Conservation (phyloP, 2,888 invertebrate genomes). For the Polyommatus icarus region DNA sequence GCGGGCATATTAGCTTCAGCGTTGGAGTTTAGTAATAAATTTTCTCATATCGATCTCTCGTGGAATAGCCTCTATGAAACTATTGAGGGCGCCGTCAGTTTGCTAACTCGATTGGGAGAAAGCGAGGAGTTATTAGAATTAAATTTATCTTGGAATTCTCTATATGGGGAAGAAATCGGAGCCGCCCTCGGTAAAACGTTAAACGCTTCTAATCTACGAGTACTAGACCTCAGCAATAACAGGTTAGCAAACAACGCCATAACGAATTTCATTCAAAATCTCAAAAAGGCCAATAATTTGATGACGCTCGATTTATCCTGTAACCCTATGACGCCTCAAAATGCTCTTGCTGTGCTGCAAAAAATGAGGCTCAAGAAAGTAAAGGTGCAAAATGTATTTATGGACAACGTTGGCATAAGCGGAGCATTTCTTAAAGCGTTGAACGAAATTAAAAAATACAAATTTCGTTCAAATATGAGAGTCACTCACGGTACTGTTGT, state of each 20-base stretch:
- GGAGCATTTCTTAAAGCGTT: constrained; percentile 47
- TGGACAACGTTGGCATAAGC: constrained; percentile 51
- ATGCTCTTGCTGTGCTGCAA: constrained; percentile 48
- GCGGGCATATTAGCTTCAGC: constrained; percentile 50
- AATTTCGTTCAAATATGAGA: constrained; percentile 44
- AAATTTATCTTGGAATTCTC: constrained; percentile 60
- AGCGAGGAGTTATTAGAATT: constrained; percentile 51
- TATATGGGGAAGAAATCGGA: constrained; percentile 51
- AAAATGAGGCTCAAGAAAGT: constrained; percentile 44
- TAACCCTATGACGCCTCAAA: constrained; percentile 51
- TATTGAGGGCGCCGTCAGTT: constrained; percentile 45
- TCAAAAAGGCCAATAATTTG: constrained; percentile 52
- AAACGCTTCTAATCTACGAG: constrained; percentile 48
- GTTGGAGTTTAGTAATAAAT: constrained; percentile 54
- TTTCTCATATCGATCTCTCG: constrained; percentile 57
- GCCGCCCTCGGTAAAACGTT: constrained; percentile 48
- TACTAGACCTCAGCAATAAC: constrained; percentile 59
- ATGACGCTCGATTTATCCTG: constrained; percentile 53
- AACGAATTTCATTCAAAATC: constrained; percentile 41
- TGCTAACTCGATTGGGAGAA: constrained; percentile 51
- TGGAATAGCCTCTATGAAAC: constrained; percentile 57
- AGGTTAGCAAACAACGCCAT: constrained; percentile 51
- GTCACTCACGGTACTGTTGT: constrained; percentile 50
- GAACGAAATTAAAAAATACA: constrained; percentile 42
- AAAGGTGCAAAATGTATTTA: constrained; percentile 48